Base-by-base conservation (phyloP, 2,113 vertebrate genomes). In the Cercocebus atys region DNA sequence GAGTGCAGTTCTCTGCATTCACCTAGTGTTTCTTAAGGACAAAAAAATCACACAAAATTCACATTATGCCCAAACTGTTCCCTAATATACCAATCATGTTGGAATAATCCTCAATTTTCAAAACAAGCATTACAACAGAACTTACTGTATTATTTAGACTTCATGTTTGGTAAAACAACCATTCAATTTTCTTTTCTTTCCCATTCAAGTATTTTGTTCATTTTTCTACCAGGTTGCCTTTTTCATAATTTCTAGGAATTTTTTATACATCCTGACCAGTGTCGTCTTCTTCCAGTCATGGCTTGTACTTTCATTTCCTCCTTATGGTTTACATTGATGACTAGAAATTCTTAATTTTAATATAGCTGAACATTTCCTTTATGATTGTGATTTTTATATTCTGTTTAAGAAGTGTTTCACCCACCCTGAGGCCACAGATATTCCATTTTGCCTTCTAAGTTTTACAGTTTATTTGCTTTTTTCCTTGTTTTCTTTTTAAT, bases 331-430 rank as follows among this genome's bases (percentile, higher is more conserved):
- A 93, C 64, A 92, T 3, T 88, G 45, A 92, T 22, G 20, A 92
- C 22, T 43, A 95, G 13, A 94, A 72, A 88, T 64, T 82, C n/a
- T 91, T 95, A 40, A 95, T 90, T 88, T 95, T 79, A 93, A 93
- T 87, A 61, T 79, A 88, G 50, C 50, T 72, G 32, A 94, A 83
- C 5, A 45, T 84, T 86, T 64, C 25, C 68, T 68, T 57, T 84
- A 84, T 75, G 32, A 9, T 55, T 83, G 14, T 40, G 12, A 82
- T 89, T 94, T 83, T 61, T 85, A 38, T 90, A 22, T 68, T 75
- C 66, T 76, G 20, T 61, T 50, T 76, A 84, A n/a, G 13, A 75
- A 30, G n/a, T 76, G 27, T 68, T 57, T 50, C 38, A 23, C 30
- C n/a, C 35, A 84, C 25, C 22, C 35, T 57, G 32, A 88, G 5